These are phyloP conservation scores for Aricia agestis DNA, from an alignment of 1,140 invertebrate genomes.

Conservation along the genomic window DNA sequence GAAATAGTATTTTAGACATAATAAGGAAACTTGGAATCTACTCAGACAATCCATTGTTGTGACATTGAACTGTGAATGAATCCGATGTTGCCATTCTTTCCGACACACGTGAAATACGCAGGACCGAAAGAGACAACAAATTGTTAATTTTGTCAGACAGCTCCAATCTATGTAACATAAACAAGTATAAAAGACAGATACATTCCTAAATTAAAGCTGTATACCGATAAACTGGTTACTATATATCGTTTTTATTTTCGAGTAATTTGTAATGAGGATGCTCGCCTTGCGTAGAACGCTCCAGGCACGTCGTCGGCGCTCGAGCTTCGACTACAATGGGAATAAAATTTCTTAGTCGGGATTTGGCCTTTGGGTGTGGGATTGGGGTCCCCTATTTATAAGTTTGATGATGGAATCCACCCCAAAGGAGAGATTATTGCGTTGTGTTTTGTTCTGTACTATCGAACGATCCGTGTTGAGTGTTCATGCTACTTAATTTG, in stretches of 20 bases:
- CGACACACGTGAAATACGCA: conserved; percentile 23
- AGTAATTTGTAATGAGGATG: neutral
- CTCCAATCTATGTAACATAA: conserved; percentile 18
- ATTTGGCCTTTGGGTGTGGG: neutral
- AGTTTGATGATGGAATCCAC: neutral
- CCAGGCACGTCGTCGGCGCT: neutral
- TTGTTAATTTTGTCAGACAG: conserved; percentile 17
- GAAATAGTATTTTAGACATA: neutral
- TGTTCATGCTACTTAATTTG: too few species aligned
- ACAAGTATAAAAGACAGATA: conserved; percentile 21
- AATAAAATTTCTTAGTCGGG: conserved; percentile 10
- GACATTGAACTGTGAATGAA: conserved; percentile 61
- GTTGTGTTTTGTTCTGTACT: neutral
- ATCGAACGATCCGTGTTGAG: neutral
- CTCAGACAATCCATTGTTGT: conserved; percentile 50
- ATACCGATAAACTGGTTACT: conserved; percentile 14
- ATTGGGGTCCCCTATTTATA: neutral
- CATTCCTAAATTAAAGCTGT: conserved; percentile 15
- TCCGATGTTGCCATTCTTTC: conserved; percentile 49
- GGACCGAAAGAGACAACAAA: conserved; percentile 35
- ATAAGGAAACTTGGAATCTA: conserved; percentile 21
- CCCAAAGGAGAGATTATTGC: neutral
- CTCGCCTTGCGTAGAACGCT: neutral
- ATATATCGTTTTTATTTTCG: conserved; percentile 8
- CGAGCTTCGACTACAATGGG: neutral